Percentiles rank a stretch among this genome's conserved stretches.
These are phyloP conservation scores for Cyprinella venusta DNA, from an alignment of 2,797 vertebrate species.

Conservation along the genomic window DNA sequence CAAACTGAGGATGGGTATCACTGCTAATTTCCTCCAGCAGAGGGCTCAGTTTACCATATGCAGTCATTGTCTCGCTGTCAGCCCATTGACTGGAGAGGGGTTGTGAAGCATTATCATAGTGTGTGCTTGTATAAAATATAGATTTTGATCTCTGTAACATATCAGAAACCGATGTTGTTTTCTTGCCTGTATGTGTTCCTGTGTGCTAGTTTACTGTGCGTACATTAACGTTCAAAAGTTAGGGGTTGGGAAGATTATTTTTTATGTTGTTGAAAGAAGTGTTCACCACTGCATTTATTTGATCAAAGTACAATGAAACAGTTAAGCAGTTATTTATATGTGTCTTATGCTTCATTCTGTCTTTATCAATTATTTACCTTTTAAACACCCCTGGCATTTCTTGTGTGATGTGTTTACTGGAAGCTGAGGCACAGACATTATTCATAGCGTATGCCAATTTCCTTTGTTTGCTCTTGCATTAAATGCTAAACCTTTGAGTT, in stretches of 20 bases:
- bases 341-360: background rate
- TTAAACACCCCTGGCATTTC: background rate
- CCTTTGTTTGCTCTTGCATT: background rate
- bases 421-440: constrained; percentile 2
- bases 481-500: background rate
- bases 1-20: constrained; percentile 27
- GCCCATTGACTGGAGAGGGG: background rate
- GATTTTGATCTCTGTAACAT: background rate
- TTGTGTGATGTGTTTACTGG: background rate
- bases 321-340: background rate
- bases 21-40: constrained; percentile 45
- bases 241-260: background rate
- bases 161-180: background rate
- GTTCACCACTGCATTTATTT: no score
- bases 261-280: background rate
- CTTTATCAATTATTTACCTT: constrained; percentile 1
- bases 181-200: background rate
- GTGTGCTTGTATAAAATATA: background rate
- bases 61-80: background rate
- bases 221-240: background rate
- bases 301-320: background rate
- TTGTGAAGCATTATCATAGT: background rate
- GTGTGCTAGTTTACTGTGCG: background rate
- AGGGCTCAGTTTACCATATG: constrained; percentile 38
- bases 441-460: background rate